Percentiles rank a stretch among this genome's conserved stretches.
These are phyloP conservation scores for Halocynthia aurantium DNA, from an alignment of 23 tunicate genomes.

Conservation along the genomic window DNA sequence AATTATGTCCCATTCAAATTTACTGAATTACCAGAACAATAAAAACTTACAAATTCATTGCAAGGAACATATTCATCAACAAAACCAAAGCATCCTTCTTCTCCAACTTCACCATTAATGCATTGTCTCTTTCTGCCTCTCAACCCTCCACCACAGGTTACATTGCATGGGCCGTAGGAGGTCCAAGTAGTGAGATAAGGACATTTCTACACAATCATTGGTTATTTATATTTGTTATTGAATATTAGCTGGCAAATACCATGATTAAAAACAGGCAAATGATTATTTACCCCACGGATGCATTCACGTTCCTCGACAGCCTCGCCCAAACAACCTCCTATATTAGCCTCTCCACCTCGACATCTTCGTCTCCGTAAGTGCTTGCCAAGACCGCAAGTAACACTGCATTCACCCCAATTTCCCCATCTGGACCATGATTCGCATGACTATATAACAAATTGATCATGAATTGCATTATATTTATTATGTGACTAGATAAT, in stretches of 20 bases:
- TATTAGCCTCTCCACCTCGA: conserved; percentile 41
- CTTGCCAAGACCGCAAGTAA: conserved; percentile 68
- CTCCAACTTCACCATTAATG: conserved; percentile 14
- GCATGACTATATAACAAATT: conserved; percentile 22
- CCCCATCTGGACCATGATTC: conserved; percentile 55
- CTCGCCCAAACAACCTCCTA: conserved; percentile 38
- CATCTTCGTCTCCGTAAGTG: conserved; percentile 37
- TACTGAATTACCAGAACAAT: too few relatives aligned
- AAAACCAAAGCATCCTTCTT: conserved; percentile 10
- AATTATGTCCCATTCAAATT: too few relatives aligned
- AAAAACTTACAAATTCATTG: too few relatives aligned
- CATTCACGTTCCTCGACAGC: conserved; percentile 12
- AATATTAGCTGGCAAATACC: background rate
- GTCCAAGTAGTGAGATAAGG: conserved; percentile 14
- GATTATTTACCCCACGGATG: background rate
- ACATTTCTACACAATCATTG: conserved; percentile 20
- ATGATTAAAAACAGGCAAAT: too few relatives aligned
- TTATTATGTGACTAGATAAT: background rate
- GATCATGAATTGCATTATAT: background rate
- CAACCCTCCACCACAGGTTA: conserved; percentile 13
- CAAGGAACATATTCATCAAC: background rate
- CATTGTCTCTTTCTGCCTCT: conserved; percentile 7
- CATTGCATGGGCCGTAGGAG: conserved; percentile 1
- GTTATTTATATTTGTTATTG: background rate
- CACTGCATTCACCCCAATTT: conserved; percentile 63